These are phyloP conservation scores for Lydus trimaculatus DNA, from an alignment of 2,888 invertebrate genomes.

Conservation along the genomic window DNA sequence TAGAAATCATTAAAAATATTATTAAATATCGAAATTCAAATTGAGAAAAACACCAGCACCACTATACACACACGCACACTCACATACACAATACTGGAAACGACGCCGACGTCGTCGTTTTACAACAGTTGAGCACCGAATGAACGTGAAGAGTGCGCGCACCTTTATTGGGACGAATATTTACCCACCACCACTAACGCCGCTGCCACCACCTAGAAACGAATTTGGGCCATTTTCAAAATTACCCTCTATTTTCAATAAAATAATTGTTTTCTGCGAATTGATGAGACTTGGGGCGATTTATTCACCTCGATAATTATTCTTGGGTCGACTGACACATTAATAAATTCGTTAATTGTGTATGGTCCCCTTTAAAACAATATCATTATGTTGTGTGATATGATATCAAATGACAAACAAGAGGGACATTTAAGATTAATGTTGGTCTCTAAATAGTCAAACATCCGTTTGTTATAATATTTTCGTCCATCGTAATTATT, in stretches of 20 bases:
- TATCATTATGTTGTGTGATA: conserved; percentile 14
- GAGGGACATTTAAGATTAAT: background rate
- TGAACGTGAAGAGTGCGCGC: conserved; percentile 23
- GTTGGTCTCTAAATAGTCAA: background rate
- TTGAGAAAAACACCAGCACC: background rate
- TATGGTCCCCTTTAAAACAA: conserved; percentile 20
- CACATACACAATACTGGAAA: background rate
- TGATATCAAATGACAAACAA: background rate
- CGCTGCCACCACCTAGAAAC: background rate
- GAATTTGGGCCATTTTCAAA: background rate
- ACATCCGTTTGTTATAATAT: conserved; percentile 5
- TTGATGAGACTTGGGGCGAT: too few relatives aligned
- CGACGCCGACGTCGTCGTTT: background rate
- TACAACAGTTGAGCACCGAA: conserved; percentile 20
- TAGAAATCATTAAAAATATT: background rate
- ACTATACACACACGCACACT: too few relatives aligned
- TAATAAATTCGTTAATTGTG: conserved; percentile 21
- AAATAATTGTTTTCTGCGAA: background rate
- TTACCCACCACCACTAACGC: conserved; percentile 1
- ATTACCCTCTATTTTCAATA: conserved; percentile 9
- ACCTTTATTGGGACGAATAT: conserved; percentile 10
- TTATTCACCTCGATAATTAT: conserved; percentile 15
- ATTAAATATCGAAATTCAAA: conserved; percentile 6
- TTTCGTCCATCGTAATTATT: background rate
- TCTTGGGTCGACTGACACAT: conserved; percentile 11